A percentile compares a stretch with the other conserved stretches of the same genome.
Conservation (phyloP, 2,113 vertebrate species). For the Rhea pennata region DNA sequence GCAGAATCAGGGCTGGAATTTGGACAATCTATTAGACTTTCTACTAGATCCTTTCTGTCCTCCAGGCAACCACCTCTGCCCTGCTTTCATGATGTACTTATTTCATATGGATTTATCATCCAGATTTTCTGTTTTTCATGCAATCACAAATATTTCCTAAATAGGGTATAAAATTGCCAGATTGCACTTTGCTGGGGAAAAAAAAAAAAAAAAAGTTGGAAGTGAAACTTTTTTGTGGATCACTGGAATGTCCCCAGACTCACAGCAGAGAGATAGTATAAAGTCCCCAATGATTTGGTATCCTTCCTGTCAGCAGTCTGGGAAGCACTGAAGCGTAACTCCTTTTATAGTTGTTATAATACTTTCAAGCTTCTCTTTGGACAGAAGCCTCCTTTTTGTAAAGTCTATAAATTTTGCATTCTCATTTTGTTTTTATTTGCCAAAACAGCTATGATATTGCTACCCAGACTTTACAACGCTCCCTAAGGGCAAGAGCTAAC, state of each 20-base stretch:
- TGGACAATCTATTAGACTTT: neutral
- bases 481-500: neutral
- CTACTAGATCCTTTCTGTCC: neutral
- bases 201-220: neutral
- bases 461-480: neutral
- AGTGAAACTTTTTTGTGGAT: neutral
- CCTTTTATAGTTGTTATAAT: neutral
- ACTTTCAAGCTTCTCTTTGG: conserved; percentile 13
- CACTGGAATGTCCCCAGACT: neutral
- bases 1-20: neutral
- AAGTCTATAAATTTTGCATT: neutral
- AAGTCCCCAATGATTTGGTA: neutral
- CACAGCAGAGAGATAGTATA: fast-evolving
- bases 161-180: neutral
- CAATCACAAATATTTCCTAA: neutral
- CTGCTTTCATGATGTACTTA: neutral
- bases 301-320: neutral
- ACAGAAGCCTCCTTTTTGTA: neutral
- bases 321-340: neutral
- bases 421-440: neutral
- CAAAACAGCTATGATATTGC: neutral
- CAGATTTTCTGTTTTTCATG: neutral
- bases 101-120: neutral
- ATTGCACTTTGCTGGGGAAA: neutral
- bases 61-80: neutral